phyloP scores from a whole-genome alignment of 37 sponge, comb jelly and placozoan genomes.

The Chondrilla cf. caribensis region DNA sequence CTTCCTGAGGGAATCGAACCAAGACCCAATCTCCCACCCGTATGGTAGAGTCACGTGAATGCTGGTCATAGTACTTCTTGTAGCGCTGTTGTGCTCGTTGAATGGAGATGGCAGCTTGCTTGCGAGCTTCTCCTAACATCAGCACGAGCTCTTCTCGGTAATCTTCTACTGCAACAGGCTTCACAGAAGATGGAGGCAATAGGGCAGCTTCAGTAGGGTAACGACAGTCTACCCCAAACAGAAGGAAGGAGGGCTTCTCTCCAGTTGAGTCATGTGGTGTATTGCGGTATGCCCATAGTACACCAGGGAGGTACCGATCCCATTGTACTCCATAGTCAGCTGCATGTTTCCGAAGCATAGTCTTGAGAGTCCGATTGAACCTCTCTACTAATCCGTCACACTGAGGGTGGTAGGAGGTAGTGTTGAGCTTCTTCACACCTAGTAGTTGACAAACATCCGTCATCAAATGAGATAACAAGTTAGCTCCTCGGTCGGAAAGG shows the following conservation, averaged over 20 bases:
- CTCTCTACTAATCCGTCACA: slow-evolving; percentile 52
- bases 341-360: slow-evolving; percentile 41
- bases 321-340: slow-evolving; percentile 39
- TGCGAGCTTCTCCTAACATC: not conserved
- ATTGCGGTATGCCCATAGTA: slow-evolving; percentile 60
- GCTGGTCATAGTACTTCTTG: not conserved
- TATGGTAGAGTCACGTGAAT: not conserved
- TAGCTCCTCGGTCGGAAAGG: slow-evolving; percentile 46
- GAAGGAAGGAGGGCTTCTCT: slow-evolving; percentile 58
- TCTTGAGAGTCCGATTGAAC: slow-evolving; percentile 46
- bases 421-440: slow-evolving; percentile 47
- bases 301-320: slow-evolving; percentile 43
- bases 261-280: slow-evolving; percentile 50
- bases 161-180: slow-evolving; percentile 12
- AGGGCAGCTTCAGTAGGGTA: slow-evolving; percentile 46
- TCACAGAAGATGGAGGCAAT: slow-evolving; percentile 17
- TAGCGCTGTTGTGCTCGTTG: not conserved
- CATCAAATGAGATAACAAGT: slow-evolving; percentile 48
- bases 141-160: slow-evolving; percentile 34
- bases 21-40: slow-evolving; percentile 28
- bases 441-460: slow-evolving; percentile 25
- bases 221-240: slow-evolving; percentile 48
- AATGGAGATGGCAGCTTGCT: not conserved
- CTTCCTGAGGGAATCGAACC: slow-evolving; percentile 28
- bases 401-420: slow-evolving; percentile 47